Conservation (phyloP, 2,113 vertebrate genomes). For the Orcinus orca region DNA sequence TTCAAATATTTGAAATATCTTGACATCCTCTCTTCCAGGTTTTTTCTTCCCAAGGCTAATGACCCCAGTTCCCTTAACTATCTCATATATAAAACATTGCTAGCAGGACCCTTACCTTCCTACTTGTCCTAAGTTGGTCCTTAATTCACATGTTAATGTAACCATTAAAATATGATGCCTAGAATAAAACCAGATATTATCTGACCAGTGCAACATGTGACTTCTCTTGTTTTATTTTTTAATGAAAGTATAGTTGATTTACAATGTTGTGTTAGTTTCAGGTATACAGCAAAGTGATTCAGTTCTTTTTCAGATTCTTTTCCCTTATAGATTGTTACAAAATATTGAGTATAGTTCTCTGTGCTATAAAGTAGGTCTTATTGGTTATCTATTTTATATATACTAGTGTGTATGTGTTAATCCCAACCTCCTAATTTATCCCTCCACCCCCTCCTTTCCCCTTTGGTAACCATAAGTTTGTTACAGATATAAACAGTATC, state of each 20-base stretch:
- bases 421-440: no score
- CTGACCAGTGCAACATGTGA: background rate
- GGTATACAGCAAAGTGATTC: no score
- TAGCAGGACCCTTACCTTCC: background rate
- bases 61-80: background rate
- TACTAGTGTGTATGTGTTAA: no score
- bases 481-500: background rate
- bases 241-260: no score
- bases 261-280: no score
- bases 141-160: background rate
- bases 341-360: no score
- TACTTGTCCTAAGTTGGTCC: background rate
- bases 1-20: slow-evolving; percentile 40
- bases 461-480: no score
- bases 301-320: no score
- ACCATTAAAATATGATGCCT: background rate
- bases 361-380: no score
- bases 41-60: background rate
- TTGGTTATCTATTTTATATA: no score
- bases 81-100: background rate
- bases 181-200: background rate
- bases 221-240: background rate
- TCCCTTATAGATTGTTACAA: no score
- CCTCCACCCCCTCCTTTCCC: no score
- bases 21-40: background rate